Evolutionary conservation across 2,888 invertebrate species (phyloP), one percentile per base, ranked within the genome.

Genomic region (Sinhomidia bicolor): DNA sequence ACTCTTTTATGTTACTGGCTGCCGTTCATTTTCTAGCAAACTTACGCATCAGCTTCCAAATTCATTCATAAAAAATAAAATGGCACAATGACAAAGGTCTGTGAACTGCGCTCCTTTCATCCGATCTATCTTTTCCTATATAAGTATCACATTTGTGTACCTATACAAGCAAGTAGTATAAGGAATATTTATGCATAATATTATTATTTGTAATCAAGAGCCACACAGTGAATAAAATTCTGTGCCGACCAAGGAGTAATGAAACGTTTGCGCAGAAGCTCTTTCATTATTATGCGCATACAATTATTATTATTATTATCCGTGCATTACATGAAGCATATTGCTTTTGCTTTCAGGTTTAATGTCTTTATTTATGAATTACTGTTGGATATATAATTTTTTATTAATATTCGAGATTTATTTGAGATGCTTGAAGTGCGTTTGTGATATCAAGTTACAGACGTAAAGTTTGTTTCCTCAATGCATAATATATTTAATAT

Each of bases 61-160:
- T 71, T 86, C 80, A 79, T 80, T 80, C 80, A 78, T 23, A 86
- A 80, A 80, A 85, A 85, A 76, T 32, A 29, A 76, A 80, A 54
- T 86, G 71, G 86, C 86, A 79, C 86, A 86, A 80, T 86, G 86
- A 80, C 86, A 86, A 86, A 86, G 86, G 86, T 86, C 86, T 86
- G 65, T 86, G 86, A 86, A 86, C 86, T 79, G 57, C 32, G 32
- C 17, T 54, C 57, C 32, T 79, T 44, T 57, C 32, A n/a, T 32
- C 57, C 36, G 2, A 17, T 36, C 0, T 47, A 1, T 36, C n/a
- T 29, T 14, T 32, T 54, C 44, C 14, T 65, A n/a, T 17, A 54
- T 17, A 5, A 6, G 17, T n/a, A 14, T 23, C 4, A 23, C 20
- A 60, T 60, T 5, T 23, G 9, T 51, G 23, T 23, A 9, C 23